A percentile compares a stretch with the other conserved stretches of the same genome.
Evolutionary conservation across 2,113 vertebrate genomes (phyloP).

Genomic region (Actenoides lindsayi): DNA sequence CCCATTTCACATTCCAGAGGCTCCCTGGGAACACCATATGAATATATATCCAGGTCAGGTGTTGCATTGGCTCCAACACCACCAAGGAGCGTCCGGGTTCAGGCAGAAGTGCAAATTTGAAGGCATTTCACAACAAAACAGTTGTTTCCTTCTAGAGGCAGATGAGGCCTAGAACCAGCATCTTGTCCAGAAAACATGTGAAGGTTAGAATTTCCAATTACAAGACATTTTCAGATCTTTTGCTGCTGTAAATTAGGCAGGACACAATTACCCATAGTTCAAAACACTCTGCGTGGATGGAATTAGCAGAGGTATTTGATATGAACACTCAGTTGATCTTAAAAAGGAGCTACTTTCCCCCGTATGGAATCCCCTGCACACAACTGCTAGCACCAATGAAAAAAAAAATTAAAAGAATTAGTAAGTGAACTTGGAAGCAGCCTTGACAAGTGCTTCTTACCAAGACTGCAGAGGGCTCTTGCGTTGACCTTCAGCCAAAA

Average conservation of each 20-base stretch:
- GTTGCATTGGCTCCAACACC: background rate
- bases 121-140: background rate
- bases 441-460: constrained; percentile 73
- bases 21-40: fast-evolving
- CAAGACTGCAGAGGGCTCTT: constrained; percentile 98
- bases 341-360: background rate
- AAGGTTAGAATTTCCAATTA: background rate
- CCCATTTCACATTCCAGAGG: background rate
- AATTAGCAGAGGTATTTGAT: background rate
- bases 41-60: background rate
- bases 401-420: background rate
- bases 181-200: background rate
- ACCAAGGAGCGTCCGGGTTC: background rate
- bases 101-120: background rate
- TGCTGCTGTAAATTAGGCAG: background rate
- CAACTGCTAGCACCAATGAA: background rate
- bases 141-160: background rate
- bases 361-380: background rate
- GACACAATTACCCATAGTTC: background rate
- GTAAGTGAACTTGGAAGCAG: background rate
- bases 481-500: constrained; percentile 87
- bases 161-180: background rate
- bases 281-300: background rate
- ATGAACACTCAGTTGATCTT: background rate
- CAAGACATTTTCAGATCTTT: background rate